These are phyloP conservation scores for Callorhinus ursinus DNA, from an alignment of 2,113 vertebrate genomes.

Conservation along the genomic window DNA sequence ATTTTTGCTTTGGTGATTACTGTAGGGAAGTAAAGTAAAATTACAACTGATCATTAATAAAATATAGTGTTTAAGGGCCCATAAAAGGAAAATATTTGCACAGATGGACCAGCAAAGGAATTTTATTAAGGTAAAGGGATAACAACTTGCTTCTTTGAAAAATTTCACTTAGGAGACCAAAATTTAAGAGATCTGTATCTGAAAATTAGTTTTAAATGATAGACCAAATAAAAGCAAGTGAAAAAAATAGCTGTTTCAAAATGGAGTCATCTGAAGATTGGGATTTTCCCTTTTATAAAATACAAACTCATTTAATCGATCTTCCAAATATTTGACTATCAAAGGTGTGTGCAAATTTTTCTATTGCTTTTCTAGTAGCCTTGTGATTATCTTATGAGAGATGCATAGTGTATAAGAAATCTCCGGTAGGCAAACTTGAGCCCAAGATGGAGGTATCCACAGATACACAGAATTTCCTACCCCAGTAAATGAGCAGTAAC, in stretches of 20 bases:
- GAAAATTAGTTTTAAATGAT: slow-evolving; percentile 16
- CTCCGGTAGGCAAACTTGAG: neutral
- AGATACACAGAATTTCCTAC: neutral
- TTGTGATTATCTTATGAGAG: neutral
- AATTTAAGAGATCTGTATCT: neutral
- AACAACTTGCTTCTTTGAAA: neutral
- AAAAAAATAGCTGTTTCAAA: neutral
- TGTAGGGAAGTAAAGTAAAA: neutral
- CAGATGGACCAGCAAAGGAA: neutral
- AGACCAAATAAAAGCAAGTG: neutral
- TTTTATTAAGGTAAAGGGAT: neutral
- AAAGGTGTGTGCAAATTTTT: neutral
- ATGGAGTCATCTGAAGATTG: neutral
- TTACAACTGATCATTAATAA: neutral
- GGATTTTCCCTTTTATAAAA: neutral
- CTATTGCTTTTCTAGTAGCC: neutral
- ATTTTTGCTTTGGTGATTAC: neutral
- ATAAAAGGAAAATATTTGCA: neutral
- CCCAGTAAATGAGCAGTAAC: neutral
- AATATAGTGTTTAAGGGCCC: neutral
- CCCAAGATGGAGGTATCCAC: neutral
- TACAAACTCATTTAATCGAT: neutral
- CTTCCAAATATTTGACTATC: neutral
- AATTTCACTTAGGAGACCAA: neutral
- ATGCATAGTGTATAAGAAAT: neutral